Evolutionary conservation across 1,140 invertebrate species (phyloP), one percentile per base, ranked within the genome.

Genomic region (Drosophila sucinea): DNA sequence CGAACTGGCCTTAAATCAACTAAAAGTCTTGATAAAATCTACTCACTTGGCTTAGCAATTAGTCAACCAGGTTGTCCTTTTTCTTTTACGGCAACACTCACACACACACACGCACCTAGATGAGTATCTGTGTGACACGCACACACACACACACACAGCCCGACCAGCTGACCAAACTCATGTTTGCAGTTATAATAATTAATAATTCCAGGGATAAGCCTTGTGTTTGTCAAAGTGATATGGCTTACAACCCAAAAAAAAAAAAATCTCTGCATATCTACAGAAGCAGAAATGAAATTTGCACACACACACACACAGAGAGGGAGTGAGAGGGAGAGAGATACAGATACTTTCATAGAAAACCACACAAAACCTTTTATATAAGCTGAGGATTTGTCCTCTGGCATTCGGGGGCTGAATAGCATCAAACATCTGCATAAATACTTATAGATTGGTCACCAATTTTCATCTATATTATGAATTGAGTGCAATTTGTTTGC

Each of bases 201-300:
- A 87, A 87, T 87, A 87, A 87, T 87, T 89, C 84, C 67, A 63
- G 55, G 84, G 84, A 87, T 87, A 87, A 87, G 83, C 84, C 81
- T 70, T 81, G 89, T 87, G 84, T 87, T 87, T 87, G 84, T 87
- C 84, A 87, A 89, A 87, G 61, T 67, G 84, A 87, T 87, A 84
- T 76, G 82, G 73, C 69, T 76, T 70, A 41, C 71, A 82, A 17
- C 17, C 17, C 17, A 17, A 17, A 17, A 17, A 17, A 81, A 77
- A 63, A 44, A 41, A 41, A 5, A 38, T 38, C 10, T 38, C 35
- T 38, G 11, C 35, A 38, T 38, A 38, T 47, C 23, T 47, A 47
- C 4, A 51, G 25, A 60, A 40, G 41, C 4, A 27, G 38, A 30
- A 66, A 60, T 73, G 17, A 76, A 67, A 73, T 75, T 64, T 30